phyloP scores from a whole-genome alignment of 2,113 vertebrate genomes.

The Pygoscelis adeliae region DNA sequence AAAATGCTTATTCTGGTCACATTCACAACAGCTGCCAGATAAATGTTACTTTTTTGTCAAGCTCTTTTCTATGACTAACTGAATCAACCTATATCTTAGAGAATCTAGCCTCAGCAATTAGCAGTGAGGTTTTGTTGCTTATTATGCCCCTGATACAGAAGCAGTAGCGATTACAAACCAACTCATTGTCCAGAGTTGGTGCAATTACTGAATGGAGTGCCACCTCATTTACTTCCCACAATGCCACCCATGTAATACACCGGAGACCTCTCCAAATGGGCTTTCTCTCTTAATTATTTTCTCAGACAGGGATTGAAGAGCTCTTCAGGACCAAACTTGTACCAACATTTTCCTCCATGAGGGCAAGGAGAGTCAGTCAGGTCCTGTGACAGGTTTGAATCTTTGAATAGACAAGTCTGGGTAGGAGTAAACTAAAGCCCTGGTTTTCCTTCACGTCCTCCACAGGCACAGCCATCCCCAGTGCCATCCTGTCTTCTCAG shows the following conservation, averaged over 20 bases:
- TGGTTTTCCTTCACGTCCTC: accelerated
- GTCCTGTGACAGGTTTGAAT: neutral
- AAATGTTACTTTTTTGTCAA: neutral
- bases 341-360: neutral
- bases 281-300: conserved; percentile 13
- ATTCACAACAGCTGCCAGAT: neutral
- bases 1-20: neutral
- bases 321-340: neutral
- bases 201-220: neutral
- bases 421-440: neutral
- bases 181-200: neutral
- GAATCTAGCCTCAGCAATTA: neutral
- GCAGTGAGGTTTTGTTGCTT: neutral
- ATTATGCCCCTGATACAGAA: neutral
- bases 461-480: accelerated
- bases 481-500: neutral
- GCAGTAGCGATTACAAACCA: neutral
- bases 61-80: neutral
- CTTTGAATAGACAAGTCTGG: neutral
- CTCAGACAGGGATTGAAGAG: neutral
- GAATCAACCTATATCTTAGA: neutral
- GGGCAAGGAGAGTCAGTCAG: neutral
- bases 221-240: conserved; percentile 4
- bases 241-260: neutral
- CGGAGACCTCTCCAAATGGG: neutral